Conservation (phyloP, 2,888 invertebrate genomes). For the Lasioglossum malachurum region DNA sequence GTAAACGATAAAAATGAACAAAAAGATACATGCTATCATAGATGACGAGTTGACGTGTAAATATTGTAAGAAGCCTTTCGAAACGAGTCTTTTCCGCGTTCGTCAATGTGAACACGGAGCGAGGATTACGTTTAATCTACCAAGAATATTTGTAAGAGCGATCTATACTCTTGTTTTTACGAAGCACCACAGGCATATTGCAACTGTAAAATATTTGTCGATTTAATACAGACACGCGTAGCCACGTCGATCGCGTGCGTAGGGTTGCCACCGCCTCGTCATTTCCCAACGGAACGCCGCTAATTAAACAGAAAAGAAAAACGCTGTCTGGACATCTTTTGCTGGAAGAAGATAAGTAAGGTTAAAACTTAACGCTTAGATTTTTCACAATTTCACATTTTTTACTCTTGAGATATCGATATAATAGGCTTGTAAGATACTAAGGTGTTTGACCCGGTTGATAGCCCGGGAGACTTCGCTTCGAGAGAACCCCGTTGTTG, state of each 20-base stretch:
- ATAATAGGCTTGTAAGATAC: conserved; percentile 5
- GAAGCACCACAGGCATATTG: conserved; percentile 33
- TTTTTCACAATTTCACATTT: conserved; percentile 9
- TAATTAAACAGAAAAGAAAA: background rate
- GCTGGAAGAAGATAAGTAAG: background rate
- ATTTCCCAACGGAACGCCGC: background rate
- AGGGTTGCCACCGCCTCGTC: background rate
- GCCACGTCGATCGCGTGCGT: conserved; percentile 6
- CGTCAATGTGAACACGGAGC: conserved; percentile 21
- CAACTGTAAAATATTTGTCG: conserved; percentile 33
- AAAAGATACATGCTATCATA: conserved; percentile 42
- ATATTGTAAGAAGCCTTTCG: conserved; percentile 75
- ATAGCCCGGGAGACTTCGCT: background rate
- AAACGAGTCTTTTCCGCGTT: conserved; percentile 37
- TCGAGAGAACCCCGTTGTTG: background rate
- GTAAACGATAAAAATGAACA: background rate
- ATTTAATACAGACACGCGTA: conserved; percentile 7
- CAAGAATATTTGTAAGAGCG: conserved; percentile 46
- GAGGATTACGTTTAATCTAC: conserved; percentile 26
- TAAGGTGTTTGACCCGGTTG: background rate
- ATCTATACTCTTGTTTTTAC: conserved; percentile 42
- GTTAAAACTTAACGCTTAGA: conserved; percentile 9
- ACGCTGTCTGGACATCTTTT: background rate
- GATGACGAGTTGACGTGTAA: conserved; percentile 68
- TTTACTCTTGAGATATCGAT: conserved; percentile 3